A percentile compares a stretch with the other conserved stretches of the same genome.
Evolutionary conservation across 2,888 invertebrate genomes (phyloP).

Genomic region (Stenurella melanura): DNA sequence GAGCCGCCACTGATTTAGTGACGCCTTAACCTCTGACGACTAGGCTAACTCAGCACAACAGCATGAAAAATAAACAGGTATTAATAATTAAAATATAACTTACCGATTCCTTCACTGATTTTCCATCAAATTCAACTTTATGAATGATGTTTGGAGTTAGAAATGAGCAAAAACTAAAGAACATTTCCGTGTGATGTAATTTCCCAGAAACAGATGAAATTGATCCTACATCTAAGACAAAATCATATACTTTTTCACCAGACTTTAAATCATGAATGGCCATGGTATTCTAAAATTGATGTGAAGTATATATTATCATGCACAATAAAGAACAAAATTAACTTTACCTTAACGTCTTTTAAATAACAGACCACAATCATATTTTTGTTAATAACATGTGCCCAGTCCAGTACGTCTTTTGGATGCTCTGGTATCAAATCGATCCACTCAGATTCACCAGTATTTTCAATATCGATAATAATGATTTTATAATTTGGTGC

Average conservation of each 20-base stretch:
- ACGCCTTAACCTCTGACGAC: no score
- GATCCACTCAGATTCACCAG: conserved; percentile 85
- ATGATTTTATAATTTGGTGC: conserved; percentile 94
- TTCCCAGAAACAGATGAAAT: conserved; percentile 90
- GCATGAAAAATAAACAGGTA: no score
- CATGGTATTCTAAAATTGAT: conserved; percentile 82
- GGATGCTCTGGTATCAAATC: conserved; percentile 89
- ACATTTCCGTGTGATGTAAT: conserved; percentile 90
- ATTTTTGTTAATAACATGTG: conserved; percentile 87
- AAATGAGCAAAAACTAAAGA: conserved; percentile 96
- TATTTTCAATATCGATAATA: conserved; percentile 85
- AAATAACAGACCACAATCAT: conserved; percentile 92
- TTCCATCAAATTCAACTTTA: conserved; percentile 82
- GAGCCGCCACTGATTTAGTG: no score
- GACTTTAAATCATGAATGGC: conserved; percentile 85
- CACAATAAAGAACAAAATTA: background rate
- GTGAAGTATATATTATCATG: background rate
- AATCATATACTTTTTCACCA: conserved; percentile 83
- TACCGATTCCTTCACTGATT: conserved; percentile 79
- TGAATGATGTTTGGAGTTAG: conserved; percentile 92
- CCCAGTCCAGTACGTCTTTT: conserved; percentile 93
- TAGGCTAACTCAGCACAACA: no score
- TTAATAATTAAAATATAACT: conserved; percentile 49
- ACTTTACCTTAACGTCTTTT: conserved; percentile 91
- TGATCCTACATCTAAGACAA: conserved; percentile 91